These are phyloP conservation scores for Petrolisthes cinctipes DNA, from an alignment of 2,888 invertebrate genomes.

Conservation along the genomic window DNA sequence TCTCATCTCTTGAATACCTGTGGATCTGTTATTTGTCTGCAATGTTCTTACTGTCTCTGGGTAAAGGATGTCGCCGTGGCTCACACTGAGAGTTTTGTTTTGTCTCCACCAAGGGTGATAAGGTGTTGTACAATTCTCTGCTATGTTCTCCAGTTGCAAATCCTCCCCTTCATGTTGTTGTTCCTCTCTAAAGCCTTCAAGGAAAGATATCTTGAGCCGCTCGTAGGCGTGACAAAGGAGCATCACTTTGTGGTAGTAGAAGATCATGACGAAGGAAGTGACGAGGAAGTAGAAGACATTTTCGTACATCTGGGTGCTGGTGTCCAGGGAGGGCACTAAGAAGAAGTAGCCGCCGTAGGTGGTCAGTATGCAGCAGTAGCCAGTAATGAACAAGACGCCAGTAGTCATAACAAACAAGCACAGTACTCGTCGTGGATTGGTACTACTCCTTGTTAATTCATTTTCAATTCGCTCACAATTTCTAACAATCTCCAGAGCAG, in stretches of 20 bases:
- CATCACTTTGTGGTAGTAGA: constrained; percentile 6
- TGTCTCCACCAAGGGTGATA: too few species aligned
- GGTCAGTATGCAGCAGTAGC: background rate
- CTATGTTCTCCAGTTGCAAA: too few species aligned
- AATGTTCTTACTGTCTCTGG: background rate
- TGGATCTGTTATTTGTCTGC: background rate
- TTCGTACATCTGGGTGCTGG: background rate
- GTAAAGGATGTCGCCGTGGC: background rate
- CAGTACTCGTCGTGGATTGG: background rate
- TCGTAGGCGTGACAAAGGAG: background rate
- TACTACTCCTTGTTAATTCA: background rate
- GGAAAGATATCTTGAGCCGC: background rate
- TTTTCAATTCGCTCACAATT: background rate
- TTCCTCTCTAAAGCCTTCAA: background rate
- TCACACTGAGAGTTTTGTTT: background rate
- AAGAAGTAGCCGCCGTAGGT: background rate
- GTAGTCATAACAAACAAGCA: background rate
- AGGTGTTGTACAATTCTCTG: too few species aligned
- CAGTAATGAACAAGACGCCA: background rate
- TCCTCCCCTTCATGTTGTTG: background rate
- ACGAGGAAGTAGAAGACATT: background rate
- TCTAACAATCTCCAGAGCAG: background rate
- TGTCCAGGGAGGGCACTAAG: background rate
- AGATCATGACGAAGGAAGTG: constrained; percentile 5
- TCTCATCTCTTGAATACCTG: background rate